Base-by-base conservation (phyloP, 2,113 vertebrate species). In the Hypomesus transpacificus region DNA sequence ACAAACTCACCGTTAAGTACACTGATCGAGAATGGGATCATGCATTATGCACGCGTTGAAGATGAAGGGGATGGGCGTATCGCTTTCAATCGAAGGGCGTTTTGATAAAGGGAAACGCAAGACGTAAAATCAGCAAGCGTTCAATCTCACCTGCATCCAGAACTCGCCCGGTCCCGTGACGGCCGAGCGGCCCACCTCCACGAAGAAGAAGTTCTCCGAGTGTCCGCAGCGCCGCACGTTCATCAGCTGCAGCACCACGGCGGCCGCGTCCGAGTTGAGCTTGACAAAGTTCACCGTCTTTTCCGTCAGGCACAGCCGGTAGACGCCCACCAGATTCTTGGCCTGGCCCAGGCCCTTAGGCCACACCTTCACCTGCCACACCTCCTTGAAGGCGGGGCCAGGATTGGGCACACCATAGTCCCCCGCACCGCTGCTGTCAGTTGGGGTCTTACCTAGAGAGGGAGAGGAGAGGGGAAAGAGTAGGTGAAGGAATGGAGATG, bases 301-400 rank as follows among this genome's bases (percentile, higher is more conserved):
- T 0, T 94, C 93, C 0, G 93, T 92, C 69, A 95, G 87, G 77
- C 92, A 94, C 17, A 95, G 88, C n/a, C 87, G 82, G 84, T 94
- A 95, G 81, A 91, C 74, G 0, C 93, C 92, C 60, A 92, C 92
- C 80, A 95, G 79, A 84, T 91, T 93, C 75, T 82, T 90, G 28
- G 90, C 87, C 75, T 94, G 93, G 7, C 94, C 92, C 67, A 94
- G 83, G 22, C 91, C 94, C 71, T 94, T 92, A n/a, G 94, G 93
- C 79, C 90, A 90, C 51, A 94, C 90, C n/a, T 90, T 94, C 59
- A 94, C 92, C 57, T 94, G 93, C 94, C 95, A 96, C 51, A 94
- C 90, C 69, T 94, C 94, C 79, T 94, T 94, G 85, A 94, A 94
- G 0, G 89, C 88, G 3, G 90, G 93, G 3, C 87, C 91, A 1